Percentiles rank a stretch among this genome's conserved stretches.
These are phyloP conservation scores for Ailuropoda melanoleuca DNA, from an alignment of 2,113 vertebrate genomes.

Conservation along the genomic window DNA sequence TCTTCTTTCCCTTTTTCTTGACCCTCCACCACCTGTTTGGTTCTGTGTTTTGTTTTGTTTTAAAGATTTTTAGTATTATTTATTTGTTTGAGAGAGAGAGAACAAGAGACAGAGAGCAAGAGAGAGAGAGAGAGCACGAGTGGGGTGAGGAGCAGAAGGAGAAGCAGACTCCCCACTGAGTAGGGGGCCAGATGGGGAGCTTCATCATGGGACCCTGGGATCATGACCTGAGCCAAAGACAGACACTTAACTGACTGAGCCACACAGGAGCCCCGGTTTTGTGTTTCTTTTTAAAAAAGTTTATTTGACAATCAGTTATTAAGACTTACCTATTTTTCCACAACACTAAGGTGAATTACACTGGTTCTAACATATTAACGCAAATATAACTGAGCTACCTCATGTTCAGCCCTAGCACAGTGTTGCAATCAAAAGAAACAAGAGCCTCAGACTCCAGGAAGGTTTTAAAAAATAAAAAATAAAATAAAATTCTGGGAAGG, in stretches of 20 bases:
- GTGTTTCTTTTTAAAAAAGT: neutral
- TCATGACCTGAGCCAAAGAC: neutral
- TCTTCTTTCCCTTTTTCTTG: neutral
- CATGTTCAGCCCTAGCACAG: neutral
- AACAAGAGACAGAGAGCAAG: too few species aligned
- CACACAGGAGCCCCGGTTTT: neutral
- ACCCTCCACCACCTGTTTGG: neutral
- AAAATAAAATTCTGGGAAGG: neutral
- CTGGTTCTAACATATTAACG: neutral
- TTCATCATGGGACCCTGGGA: neutral
- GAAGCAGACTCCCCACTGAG: too few species aligned
- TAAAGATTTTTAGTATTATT: neutral
- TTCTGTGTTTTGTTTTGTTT: neutral
- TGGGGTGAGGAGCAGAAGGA: neutral
- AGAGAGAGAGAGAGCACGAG: too few species aligned
- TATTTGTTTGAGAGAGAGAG: neutral
- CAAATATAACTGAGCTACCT: neutral
- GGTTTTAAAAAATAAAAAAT: neutral
- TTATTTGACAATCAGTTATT: neutral
- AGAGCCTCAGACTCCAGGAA: neutral
- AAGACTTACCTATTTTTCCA: neutral
- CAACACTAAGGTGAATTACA: neutral
- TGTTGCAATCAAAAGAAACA: neutral
- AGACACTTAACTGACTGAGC: neutral
- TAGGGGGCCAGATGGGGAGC: too few species aligned